Base-by-base conservation (phyloP, 2,888 invertebrate species). In the Xanthia togata region DNA sequence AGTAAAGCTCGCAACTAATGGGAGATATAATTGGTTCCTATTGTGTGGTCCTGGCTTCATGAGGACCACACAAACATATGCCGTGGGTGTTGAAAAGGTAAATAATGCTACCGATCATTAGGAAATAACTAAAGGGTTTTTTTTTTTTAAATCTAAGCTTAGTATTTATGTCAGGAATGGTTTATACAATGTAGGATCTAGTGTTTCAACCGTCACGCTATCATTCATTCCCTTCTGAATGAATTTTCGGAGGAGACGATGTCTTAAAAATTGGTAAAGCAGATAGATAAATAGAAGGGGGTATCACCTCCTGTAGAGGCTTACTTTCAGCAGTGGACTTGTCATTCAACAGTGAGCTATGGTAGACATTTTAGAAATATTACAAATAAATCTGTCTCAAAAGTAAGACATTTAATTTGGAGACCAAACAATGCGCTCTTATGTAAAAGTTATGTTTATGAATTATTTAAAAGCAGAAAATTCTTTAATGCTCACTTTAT, bases 1-100 rank as follows among this genome's bases (percentile, higher is more conserved):
- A 82, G 82, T 71, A 79, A 79, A 79, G 83, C 72, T 79, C n/a
- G 38, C 38, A 75, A 63, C 83, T 79, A 82, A 82, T 82, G 83
- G 83, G 47, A 83, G 79, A 83, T 67, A 75, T 83, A 75, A 82
- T 83, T 83, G 83, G 72, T 75, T 59, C 20, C 62, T 67, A 72
- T 70, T 80, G 80, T 80, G 68, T 83, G 71, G 69, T 70, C 79
- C 6, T 64, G 50, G 17, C 55, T 59, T 67, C 70, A 62, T 20
- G 53, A 70, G 50, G 78, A 78, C 82, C 81, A 78, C 78, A 59
- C 72, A 71, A 57, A 63, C 20, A n/a, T 26, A 12, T n/a, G 1
- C 50, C 35, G 47, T 72, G 38, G 35, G 55, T 53, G 41, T 60
- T 73, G 44, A n/a, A 59, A 59, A 70, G 23, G 44, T n/a, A 53